These are phyloP conservation scores for Cyclophora albipunctata DNA, from an alignment of 2,888 invertebrate genomes.

Conservation along the genomic window DNA sequence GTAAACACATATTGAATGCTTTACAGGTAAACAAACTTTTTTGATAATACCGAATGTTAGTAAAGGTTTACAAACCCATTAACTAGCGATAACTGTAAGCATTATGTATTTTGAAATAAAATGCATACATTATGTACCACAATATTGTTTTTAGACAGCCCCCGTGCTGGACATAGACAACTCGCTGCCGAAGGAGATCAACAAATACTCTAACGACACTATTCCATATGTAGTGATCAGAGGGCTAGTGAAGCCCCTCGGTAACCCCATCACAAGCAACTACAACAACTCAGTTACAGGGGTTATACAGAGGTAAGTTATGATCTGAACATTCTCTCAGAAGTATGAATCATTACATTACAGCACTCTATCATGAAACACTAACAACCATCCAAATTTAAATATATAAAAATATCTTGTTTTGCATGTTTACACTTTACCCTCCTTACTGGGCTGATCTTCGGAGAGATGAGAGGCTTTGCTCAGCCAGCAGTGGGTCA, in stretches of 20 bases:
- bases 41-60: not conserved
- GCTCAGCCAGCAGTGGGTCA: too few species aligned
- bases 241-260: slow-evolving; percentile 84
- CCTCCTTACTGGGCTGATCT: too few species aligned
- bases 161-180: slow-evolving; percentile 81
- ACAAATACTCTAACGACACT: slow-evolving; percentile 77
- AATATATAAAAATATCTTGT: too few species aligned
- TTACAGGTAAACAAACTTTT: slow-evolving; percentile 75
- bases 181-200: slow-evolving; percentile 77
- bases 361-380: too few species aligned
- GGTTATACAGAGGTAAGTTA: slow-evolving; percentile 80
- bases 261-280: slow-evolving; percentile 83
- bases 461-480: too few species aligned
- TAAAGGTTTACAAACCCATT: too few species aligned
- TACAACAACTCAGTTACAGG: slow-evolving; percentile 84
- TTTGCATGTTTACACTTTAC: too few species aligned
- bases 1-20: slow-evolving; percentile 81
- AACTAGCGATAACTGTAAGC: too few species aligned
- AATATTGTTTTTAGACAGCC: slow-evolving; percentile 72
- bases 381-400: too few species aligned
- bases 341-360: too few species aligned
- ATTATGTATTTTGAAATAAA: too few species aligned
- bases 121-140: too few species aligned
- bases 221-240: slow-evolving; percentile 84
- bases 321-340: not conserved